Conservation (phyloP, 2,797 vertebrate genomes). For the Microctenopoma steveboyesi region DNA sequence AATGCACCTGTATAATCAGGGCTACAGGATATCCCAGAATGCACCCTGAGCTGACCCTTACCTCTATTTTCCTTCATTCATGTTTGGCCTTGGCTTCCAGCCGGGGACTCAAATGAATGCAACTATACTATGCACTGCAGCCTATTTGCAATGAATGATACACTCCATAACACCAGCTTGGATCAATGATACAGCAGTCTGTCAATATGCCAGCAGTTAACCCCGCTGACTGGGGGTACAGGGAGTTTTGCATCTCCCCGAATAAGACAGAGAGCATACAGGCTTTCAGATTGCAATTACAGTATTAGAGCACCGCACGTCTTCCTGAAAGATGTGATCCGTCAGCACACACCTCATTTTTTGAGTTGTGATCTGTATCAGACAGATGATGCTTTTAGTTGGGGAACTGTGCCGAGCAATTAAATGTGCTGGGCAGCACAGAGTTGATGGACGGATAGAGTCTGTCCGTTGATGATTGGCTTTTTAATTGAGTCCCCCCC, state of each 20-base stretch:
- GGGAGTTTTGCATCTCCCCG: slow-evolving; percentile 47
- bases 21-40: slow-evolving; percentile 42
- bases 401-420: slow-evolving; percentile 66
- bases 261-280: slow-evolving; percentile 26
- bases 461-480: slow-evolving; percentile 75
- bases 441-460: slow-evolving; percentile 79
- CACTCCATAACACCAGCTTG: slow-evolving; percentile 66
- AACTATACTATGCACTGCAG: slow-evolving; percentile 34
- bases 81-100: slow-evolving; percentile 45
- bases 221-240: slow-evolving; percentile 69
- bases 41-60: slow-evolving; percentile 18
- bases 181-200: slow-evolving; percentile 70
- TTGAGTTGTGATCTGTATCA: slow-evolving; percentile 54
- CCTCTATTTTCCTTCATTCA: slow-evolving; percentile 30
- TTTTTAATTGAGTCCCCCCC: slow-evolving; percentile 82
- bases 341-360: slow-evolving; percentile 66
- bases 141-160: slow-evolving; percentile 67
- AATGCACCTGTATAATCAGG: slow-evolving; percentile 30
- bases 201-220: slow-evolving; percentile 76
- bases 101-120: slow-evolving; percentile 30
- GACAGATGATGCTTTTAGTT: slow-evolving; percentile 71
- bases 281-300: slow-evolving; percentile 25
- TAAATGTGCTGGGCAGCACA: slow-evolving; percentile 63
- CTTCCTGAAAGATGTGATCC: slow-evolving; percentile 65
- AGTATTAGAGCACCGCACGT: slow-evolving; percentile 12